A percentile compares a stretch with the other conserved stretches of the same genome.
phyloP scores from a whole-genome alignment of 30 jellyfish, hydroid and myxozoan species.

The Pelagia noctiluca region DNA sequence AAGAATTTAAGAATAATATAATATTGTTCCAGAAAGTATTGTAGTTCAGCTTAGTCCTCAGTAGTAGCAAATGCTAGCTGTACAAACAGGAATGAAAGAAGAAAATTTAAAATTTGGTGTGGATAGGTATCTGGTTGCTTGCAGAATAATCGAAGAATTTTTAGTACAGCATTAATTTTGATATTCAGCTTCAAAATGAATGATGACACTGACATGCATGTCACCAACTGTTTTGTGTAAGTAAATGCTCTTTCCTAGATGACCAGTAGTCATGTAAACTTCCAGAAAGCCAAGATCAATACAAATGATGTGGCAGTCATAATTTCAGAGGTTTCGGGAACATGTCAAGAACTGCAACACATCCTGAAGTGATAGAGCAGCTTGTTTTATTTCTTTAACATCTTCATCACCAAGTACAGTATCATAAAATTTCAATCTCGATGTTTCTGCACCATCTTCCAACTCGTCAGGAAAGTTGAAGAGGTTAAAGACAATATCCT shows the following conservation, averaged over 20 bases:
- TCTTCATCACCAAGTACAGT: not conserved
- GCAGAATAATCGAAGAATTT: constrained; percentile 24
- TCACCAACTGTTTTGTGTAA: too few species aligned
- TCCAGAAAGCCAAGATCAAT: not conserved
- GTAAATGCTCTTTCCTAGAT: too few species aligned
- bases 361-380: not conserved
- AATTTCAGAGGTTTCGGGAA: not conserved
- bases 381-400: not conserved
- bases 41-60: constrained; percentile 34
- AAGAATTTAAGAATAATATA: too few species aligned
- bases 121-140: constrained; percentile 33
- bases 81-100: constrained; percentile 1
- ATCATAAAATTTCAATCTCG: not conserved
- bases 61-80: constrained; percentile 15
- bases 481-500: not conserved
- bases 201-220: too few species aligned
- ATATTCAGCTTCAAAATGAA: too few species aligned
- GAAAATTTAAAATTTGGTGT: constrained; percentile 33
- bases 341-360: not conserved
- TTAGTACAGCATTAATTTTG: not conserved
- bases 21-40: constrained; percentile 41
- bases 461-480: not conserved
- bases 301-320: not conserved
- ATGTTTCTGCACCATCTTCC: not conserved
- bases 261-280: too few species aligned